These are phyloP conservation scores for Sphecodes monilicornis DNA, from an alignment of 2,888 invertebrate species.

Conservation along the genomic window DNA sequence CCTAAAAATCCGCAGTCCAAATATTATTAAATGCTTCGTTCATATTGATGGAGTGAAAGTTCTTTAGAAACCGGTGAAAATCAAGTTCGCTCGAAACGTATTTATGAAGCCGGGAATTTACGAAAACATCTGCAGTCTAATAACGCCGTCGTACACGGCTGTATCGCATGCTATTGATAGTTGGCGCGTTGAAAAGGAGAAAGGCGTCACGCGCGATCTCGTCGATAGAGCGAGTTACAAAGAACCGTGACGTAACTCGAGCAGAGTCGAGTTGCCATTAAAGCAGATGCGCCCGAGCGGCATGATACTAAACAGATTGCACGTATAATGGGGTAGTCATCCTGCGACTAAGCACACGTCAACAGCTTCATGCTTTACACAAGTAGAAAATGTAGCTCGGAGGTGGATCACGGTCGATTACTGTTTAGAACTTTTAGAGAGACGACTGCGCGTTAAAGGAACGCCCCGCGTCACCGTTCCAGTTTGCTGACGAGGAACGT, in stretches of 20 bases:
- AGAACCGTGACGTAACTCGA: constrained; percentile 60
- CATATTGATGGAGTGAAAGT: background rate
- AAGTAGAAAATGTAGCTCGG: constrained; percentile 50
- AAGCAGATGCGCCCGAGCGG: constrained; percentile 45
- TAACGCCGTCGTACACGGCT: background rate
- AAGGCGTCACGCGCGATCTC: constrained; percentile 23
- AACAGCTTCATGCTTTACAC: constrained; percentile 61
- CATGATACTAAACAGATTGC: constrained; percentile 70
- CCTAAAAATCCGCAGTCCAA: background rate
- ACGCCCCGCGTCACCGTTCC: constrained; percentile 16
- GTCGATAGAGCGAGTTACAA: constrained; percentile 48
- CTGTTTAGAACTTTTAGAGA: constrained; percentile 53
- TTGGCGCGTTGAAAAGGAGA: constrained; percentile 1
- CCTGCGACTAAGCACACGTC: constrained; percentile 63
- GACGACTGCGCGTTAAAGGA: constrained; percentile 36
- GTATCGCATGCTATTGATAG: background rate
- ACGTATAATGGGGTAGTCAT: constrained; percentile 68
- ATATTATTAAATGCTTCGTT: background rate
- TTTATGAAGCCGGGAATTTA: background rate
- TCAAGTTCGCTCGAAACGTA: background rate
- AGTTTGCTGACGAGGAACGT: constrained; percentile 33
- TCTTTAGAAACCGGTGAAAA: background rate
- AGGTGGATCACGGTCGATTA: constrained; percentile 68
- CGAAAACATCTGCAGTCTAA: background rate
- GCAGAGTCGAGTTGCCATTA: constrained; percentile 64